Conservation (phyloP, 2,888 invertebrate genomes). For the Pollenia griseotomentosa region DNA sequence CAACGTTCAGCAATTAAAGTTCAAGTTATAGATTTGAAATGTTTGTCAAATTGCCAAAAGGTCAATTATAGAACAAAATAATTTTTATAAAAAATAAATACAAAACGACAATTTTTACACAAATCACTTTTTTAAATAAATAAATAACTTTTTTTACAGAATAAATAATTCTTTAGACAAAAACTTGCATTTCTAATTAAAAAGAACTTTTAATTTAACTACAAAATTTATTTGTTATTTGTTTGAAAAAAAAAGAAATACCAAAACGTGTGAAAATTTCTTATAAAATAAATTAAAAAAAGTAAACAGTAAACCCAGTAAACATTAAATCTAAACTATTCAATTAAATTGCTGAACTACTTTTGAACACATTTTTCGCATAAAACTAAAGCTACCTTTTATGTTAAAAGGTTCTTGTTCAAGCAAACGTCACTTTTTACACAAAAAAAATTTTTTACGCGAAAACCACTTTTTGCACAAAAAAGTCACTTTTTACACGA, state of each 20-base stretch:
- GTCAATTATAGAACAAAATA: neutral
- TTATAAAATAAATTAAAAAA: conserved; percentile 10
- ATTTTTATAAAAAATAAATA: neutral
- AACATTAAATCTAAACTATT: no score
- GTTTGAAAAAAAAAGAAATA: neutral
- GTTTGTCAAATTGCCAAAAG: conserved; percentile 52
- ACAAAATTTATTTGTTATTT: neutral
- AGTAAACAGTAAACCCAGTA: conserved; percentile 15
- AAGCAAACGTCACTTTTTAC: no score
- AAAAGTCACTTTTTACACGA: no score
- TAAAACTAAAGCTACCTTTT: no score
- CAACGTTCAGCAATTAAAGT: neutral
- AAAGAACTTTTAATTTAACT: neutral
- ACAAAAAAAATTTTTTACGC: no score
- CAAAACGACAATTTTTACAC: neutral
- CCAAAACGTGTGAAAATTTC: conserved; percentile 20
- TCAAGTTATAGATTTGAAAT: neutral
- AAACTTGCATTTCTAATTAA: conserved; percentile 9
- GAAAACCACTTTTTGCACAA: no score
- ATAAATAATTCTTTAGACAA: neutral
- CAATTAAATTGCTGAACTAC: no score
- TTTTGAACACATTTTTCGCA: no score
- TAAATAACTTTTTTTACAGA: neutral
- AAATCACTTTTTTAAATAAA: neutral
- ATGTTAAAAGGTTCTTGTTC: no score